Base-by-base conservation (phyloP, 1,140 invertebrate species). In the Alviniconcha marisindica region DNA sequence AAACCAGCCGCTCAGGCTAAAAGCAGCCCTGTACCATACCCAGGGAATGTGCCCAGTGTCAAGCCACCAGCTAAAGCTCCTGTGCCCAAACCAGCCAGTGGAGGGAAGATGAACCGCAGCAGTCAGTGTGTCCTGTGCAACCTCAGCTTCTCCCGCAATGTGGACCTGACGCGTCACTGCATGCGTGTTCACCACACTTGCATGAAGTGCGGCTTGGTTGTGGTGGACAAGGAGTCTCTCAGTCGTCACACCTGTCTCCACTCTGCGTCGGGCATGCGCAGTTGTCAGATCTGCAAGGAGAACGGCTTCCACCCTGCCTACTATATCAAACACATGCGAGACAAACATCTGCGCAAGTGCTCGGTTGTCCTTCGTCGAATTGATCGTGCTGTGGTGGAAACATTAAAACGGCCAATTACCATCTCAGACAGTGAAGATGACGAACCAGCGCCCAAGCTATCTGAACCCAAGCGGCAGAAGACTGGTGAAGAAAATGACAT, bases 61-160 rank as follows among this genome's bases (percentile, higher is more conserved):
- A 79, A 60, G 63, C 81, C 3, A 63, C 77, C 33, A 44, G 21
- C 56, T 1, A 31, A 24, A 15, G 60, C 14, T 15, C 1, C 56
- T 2, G 73, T 31, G 4, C 54, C 69, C 4, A 63, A 56, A n/a
- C 38, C 77, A 21, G 40, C 2, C 3, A 21, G 44, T 2, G 56
- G 56, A 44, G 36, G 24, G 21, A 44, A 44, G 24, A 81, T 88
- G 18, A 90, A 88, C 5, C 87, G 87, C 40, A 89, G 89, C 69
- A 91, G 90, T 76, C 88, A 88, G 36, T 91, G 91, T 87, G 91
- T 91, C 10, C 87, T 91, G 82, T 91, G 91, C 82, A 87, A 89
- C 63, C 84, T 89, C 31, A 90, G 89, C 44, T 91, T 91, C 83
- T 77, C 82, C 14, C 88, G 90, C 79, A 91, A 91, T 81, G 90